phyloP scores from a whole-genome alignment of 1,140 invertebrate genomes.

The Papilio machaon region DNA sequence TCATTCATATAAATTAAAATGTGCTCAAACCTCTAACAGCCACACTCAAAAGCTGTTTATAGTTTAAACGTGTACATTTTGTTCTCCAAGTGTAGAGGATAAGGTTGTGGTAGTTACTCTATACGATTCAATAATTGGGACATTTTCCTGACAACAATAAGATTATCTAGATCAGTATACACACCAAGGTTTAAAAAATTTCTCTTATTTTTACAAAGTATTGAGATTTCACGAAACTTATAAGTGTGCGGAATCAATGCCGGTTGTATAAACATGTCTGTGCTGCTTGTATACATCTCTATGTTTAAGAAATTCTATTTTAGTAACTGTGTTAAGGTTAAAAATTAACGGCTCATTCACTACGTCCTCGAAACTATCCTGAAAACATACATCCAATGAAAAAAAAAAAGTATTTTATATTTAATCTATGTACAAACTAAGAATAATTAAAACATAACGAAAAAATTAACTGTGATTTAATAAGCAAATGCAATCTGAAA shows the following conservation, averaged over 20 bases:
- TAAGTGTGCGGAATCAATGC: neutral
- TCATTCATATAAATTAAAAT: neutral
- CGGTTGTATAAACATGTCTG: constrained; percentile 25
- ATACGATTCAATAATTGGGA: too few relatives aligned
- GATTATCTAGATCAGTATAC: neutral
- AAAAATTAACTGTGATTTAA: too few relatives aligned
- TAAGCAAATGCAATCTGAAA: too few relatives aligned
- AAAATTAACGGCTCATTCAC: constrained; percentile 25
- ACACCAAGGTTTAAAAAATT: neutral
- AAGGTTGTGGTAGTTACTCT: too few relatives aligned
- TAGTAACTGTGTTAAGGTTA: constrained; percentile 32
- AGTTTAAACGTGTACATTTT: neutral
- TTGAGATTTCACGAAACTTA: neutral
- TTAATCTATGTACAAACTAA: neutral
- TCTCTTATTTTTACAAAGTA: neutral
- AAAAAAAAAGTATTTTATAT: too few relatives aligned
- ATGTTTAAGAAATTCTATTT: constrained; percentile 21
- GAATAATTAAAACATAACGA: neutral
- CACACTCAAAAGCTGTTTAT: neutral
- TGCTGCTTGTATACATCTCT: constrained; percentile 4
- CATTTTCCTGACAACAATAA: too few relatives aligned
- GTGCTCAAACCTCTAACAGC: neutral
- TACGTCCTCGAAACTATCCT: neutral
- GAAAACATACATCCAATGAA: neutral
- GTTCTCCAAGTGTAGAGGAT: neutral